Evolutionary conservation across 2,888 invertebrate species (phyloP).

Genomic region (Xanthorhoe spadicearia): DNA sequence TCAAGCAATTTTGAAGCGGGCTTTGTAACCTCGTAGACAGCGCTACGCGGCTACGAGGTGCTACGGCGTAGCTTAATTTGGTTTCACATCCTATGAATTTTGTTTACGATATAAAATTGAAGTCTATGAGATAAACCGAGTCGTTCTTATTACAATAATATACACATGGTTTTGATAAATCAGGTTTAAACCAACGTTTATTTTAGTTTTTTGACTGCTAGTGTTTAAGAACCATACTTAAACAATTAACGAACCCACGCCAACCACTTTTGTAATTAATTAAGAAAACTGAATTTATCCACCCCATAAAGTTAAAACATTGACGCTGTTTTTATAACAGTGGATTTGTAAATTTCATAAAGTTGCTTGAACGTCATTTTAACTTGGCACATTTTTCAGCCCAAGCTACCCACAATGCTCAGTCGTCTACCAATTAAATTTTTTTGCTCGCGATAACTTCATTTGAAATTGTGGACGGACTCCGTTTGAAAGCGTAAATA

Average conservation of each 20-base stretch:
- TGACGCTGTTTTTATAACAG: neutral
- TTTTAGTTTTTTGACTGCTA: no score
- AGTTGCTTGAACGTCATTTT: conserved; percentile 44
- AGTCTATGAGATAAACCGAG: conserved; percentile 4
- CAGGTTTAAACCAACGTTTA: no score
- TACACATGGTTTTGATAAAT: neutral
- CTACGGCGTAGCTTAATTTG: conserved; percentile 39
- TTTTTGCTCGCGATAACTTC: conserved; percentile 56
- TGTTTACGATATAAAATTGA: conserved; percentile 13
- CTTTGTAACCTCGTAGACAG: conserved; percentile 21
- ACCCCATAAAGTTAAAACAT: neutral
- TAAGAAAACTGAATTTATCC: no score
- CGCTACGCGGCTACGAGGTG: conserved; percentile 33
- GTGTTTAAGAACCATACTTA: no score
- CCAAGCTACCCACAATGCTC: conserved; percentile 36
- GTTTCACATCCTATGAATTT: conserved; percentile 26
- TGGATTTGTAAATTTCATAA: neutral
- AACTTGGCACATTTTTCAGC: conserved; percentile 56
- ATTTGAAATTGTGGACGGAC: conserved; percentile 43
- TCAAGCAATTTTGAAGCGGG: conserved; percentile 29
- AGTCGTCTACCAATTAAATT: conserved; percentile 57
- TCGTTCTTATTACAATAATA: neutral
- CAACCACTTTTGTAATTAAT: no score
- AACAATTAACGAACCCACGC: no score
- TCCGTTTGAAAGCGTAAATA: neutral